Evolutionary conservation across 2,113 vertebrate genomes (phyloP).

Genomic region (Cyprinodon brontotheroides): DNA sequence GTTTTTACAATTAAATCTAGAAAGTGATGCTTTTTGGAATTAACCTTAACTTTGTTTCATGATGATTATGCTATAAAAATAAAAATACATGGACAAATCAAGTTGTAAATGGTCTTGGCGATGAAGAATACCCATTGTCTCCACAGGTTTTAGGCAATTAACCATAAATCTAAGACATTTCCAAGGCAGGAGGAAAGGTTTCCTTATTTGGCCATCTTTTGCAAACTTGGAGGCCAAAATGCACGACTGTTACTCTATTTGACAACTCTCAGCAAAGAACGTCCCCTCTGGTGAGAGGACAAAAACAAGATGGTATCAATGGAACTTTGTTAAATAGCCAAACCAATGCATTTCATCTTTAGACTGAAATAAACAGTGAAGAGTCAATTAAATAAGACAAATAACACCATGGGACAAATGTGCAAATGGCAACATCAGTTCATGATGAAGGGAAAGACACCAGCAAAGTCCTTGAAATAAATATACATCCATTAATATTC

Average conservation of each 20-base stretch:
- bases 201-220: slow-evolving; percentile 7
- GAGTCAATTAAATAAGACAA: slow-evolving; percentile 25
- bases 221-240: slow-evolving; percentile 2
- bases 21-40: slow-evolving; percentile 10
- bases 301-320: slow-evolving; percentile 3
- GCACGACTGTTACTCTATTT: background rate
- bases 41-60: background rate
- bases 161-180: slow-evolving; percentile 8
- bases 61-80: background rate
- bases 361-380: slow-evolving; percentile 10
- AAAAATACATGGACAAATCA: slow-evolving; percentile 10
- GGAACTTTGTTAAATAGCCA: slow-evolving; percentile 33
- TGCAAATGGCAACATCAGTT: slow-evolving; percentile 60
- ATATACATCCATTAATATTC: slow-evolving; percentile 58
- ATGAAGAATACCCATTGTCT: slow-evolving; percentile 11
- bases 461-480: slow-evolving; percentile 58
- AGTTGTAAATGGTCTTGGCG: background rate
- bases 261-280: background rate
- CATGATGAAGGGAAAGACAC: slow-evolving; percentile 5
- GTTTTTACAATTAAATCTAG: slow-evolving; percentile 47
- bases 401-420: slow-evolving; percentile 43
- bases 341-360: slow-evolving; percentile 19
- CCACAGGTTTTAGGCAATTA: slow-evolving; percentile 34
- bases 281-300: background rate
- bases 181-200: slow-evolving; percentile 1